phyloP scores from a whole-genome alignment of 2,797 vertebrate species.

The Otolemur crassicaudatus region DNA sequence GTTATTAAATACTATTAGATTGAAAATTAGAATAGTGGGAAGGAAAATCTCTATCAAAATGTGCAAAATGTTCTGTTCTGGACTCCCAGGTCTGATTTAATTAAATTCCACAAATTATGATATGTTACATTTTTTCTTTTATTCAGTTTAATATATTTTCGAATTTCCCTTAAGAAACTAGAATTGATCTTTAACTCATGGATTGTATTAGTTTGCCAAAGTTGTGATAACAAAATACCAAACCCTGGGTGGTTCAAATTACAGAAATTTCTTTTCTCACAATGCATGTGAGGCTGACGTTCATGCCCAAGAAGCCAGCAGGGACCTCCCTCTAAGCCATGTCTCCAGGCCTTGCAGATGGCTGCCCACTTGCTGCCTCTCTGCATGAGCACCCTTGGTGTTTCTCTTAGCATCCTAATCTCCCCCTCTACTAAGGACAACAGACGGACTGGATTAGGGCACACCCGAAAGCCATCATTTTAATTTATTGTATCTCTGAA shows the following conservation, averaged over 20 bases:
- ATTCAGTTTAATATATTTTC: not conserved
- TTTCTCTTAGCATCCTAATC: not conserved
- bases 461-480: not conserved
- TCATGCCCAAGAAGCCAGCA: not conserved
- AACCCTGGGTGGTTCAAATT: not conserved
- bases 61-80: not conserved
- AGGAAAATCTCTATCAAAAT: not conserved
- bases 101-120: not conserved
- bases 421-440: not conserved
- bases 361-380: not conserved
- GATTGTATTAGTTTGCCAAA: not conserved
- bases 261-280: not conserved
- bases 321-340: not conserved
- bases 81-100: not conserved
- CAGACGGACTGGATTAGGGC: not conserved
- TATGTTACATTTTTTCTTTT: not conserved
- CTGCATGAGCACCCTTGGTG: fast-evolving
- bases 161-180: not conserved
- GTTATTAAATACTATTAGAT: not conserved
- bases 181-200: not conserved
- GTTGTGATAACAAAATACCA: not conserved
- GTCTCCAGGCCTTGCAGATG: not conserved
- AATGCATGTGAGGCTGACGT: not conserved
- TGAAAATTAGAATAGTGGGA: not conserved
- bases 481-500: not conserved